Conservation (phyloP, 2,113 vertebrate genomes). For the Pluvialis apricaria region DNA sequence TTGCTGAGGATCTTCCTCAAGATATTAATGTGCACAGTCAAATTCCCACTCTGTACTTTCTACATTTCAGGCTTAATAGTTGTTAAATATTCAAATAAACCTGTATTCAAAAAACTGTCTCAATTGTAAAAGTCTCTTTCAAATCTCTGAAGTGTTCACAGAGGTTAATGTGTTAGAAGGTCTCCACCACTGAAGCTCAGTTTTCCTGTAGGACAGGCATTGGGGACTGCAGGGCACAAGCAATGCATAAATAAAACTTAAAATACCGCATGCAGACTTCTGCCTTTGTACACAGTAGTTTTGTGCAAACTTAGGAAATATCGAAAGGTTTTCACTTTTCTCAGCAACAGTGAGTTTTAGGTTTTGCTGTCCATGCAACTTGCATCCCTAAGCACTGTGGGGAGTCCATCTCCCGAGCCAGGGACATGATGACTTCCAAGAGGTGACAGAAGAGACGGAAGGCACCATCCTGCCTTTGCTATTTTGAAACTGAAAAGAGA, state of each 20-base stretch:
- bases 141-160: not conserved
- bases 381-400: accelerated
- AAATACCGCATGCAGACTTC: not conserved
- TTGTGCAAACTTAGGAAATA: not conserved
- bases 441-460: not conserved
- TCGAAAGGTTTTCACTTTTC: not conserved
- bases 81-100: not conserved
- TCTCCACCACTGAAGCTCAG: not conserved
- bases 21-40: not conserved
- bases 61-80: not conserved
- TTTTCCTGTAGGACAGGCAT: not conserved
- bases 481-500: not conserved
- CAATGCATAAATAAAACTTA: not conserved
- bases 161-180: not conserved
- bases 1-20: not conserved
- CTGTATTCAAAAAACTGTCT: not conserved
- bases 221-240: not conserved
- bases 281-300: not conserved
- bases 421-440: not conserved
- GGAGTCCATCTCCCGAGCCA: not conserved
- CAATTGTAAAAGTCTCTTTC: not conserved
- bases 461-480: not conserved
- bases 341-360: not conserved
- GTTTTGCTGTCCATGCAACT: not conserved
- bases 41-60: not conserved